phyloP scores from a whole-genome alignment of 2,888 invertebrate species.

The Pterostichus madidus region DNA sequence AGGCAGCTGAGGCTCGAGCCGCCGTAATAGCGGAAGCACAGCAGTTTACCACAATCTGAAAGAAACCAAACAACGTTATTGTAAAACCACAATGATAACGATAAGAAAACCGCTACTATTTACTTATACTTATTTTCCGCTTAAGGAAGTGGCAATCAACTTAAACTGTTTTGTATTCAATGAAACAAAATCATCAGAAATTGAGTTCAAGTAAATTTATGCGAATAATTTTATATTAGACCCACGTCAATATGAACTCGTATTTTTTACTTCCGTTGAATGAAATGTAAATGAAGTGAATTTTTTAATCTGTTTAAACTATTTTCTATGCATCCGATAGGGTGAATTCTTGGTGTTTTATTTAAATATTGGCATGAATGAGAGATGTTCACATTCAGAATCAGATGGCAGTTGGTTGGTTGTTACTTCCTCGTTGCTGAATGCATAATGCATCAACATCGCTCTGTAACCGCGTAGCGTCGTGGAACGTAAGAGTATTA shows the following conservation, averaged over 20 bases:
- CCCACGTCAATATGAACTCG: not conserved
- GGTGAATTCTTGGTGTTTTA: not conserved
- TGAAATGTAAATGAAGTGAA: constrained; percentile 4
- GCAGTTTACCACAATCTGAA: constrained; percentile 84
- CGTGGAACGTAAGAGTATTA: constrained; percentile 73
- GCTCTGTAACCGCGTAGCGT: not conserved
- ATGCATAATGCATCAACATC: constrained; percentile 24
- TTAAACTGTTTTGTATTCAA: constrained; percentile 19
- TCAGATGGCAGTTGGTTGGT: not conserved
- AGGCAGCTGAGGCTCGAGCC: constrained; percentile 82
- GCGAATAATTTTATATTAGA: not conserved
- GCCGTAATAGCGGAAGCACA: constrained; percentile 86
- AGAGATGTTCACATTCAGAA: not conserved
- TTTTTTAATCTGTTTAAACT: constrained; percentile 3
- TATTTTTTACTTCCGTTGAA: constrained; percentile 8
- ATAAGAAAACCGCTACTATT: constrained; percentile 8
- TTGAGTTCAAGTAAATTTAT: constrained; percentile 7
- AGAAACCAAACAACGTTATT: constrained; percentile 69
- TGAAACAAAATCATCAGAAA: constrained; percentile 24
- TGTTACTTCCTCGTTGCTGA: constrained; percentile 20
- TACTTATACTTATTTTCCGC: not conserved
- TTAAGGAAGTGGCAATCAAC: constrained; percentile 24
- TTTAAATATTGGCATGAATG: constrained; percentile 14
- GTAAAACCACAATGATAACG: constrained; percentile 57
- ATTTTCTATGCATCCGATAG: constrained; percentile 1